These are phyloP conservation scores for Nomada ferruginata DNA, from an alignment of 2,888 invertebrate species.

Conservation along the genomic window DNA sequence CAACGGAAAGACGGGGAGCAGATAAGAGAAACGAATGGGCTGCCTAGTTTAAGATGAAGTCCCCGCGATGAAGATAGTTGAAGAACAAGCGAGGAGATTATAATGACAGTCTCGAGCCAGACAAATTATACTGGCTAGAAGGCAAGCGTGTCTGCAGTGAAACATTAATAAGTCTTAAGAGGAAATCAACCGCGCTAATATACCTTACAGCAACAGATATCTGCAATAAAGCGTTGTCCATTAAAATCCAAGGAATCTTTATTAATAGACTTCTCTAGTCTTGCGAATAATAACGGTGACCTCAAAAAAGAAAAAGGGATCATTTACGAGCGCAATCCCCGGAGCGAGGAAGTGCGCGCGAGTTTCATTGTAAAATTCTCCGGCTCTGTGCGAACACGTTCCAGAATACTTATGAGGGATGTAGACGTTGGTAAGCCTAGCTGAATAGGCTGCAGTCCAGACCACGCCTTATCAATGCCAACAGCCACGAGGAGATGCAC, in stretches of 20 bases:
- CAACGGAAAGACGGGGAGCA: not conserved
- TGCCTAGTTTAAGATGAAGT: not conserved
- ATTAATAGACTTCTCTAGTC: not conserved
- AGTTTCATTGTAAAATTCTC: not conserved
- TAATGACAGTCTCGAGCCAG: not conserved
- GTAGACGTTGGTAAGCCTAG: constrained; percentile 64
- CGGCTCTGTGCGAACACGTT: not conserved
- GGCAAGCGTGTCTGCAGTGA: not conserved
- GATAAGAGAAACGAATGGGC: constrained; percentile 10
- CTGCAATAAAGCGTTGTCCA: not conserved
- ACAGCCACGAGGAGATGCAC: constrained; percentile 53
- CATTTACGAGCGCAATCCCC: not conserved
- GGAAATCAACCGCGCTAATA: not conserved
- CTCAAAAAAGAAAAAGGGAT: too few species aligned
- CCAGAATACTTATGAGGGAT: constrained; percentile 62
- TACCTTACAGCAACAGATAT: not conserved
- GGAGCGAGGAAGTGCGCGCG: too few species aligned
- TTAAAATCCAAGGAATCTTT: not conserved
- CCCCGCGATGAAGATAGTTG: not conserved
- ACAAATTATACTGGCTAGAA: not conserved
- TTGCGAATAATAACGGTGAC: not conserved
- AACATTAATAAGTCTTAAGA: constrained; percentile 2
- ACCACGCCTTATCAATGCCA: constrained; percentile 66
- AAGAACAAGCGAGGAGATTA: not conserved
- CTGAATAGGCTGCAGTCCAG: constrained; percentile 61